A percentile compares a stretch with the other conserved stretches of the same genome.
Evolutionary conservation across 1,140 invertebrate genomes (phyloP).

Genomic region (Nephila pilipes): DNA sequence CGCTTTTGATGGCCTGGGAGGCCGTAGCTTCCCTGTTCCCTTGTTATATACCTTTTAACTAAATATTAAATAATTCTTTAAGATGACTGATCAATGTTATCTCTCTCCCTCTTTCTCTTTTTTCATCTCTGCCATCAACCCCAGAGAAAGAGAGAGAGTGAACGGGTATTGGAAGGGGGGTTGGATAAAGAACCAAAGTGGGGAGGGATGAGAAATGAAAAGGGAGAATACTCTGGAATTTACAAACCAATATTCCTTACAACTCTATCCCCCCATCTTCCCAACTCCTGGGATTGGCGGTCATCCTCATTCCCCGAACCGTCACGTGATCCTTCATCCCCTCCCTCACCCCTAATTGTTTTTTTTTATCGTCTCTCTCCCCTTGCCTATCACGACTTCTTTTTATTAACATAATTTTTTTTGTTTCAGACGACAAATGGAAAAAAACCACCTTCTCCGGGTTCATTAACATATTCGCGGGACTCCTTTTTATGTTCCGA

Average conservation of each 20-base stretch:
- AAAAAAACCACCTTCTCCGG: slow-evolving; percentile 43
- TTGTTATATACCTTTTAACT: too few relatives aligned
- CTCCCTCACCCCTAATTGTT: not conserved
- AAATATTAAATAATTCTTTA: too few relatives aligned
- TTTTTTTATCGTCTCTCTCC: not conserved
- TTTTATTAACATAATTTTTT: slow-evolving; percentile 69
- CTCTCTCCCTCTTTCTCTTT: not conserved
- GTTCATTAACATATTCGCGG: slow-evolving; percentile 61
- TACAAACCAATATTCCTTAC: not conserved
- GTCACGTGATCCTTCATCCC: slow-evolving; percentile 17
- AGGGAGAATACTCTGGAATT: not conserved
- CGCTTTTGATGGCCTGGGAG: too few relatives aligned
- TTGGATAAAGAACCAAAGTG: not conserved
- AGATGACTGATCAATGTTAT: not conserved
- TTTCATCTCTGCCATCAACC: not conserved
- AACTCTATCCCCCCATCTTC: not conserved
- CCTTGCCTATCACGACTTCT: slow-evolving; percentile 10
- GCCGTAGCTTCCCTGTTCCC: too few relatives aligned
- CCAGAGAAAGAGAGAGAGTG: not conserved
- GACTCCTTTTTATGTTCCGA: slow-evolving; percentile 14
- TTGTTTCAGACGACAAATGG: not conserved
- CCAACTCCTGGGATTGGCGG: slow-evolving; percentile 23
- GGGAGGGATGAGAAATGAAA: not conserved
- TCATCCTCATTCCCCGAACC: not conserved
- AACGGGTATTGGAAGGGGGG: not conserved